Conservation (phyloP, 2,888 invertebrate genomes). For the Agrochola macilenta region DNA sequence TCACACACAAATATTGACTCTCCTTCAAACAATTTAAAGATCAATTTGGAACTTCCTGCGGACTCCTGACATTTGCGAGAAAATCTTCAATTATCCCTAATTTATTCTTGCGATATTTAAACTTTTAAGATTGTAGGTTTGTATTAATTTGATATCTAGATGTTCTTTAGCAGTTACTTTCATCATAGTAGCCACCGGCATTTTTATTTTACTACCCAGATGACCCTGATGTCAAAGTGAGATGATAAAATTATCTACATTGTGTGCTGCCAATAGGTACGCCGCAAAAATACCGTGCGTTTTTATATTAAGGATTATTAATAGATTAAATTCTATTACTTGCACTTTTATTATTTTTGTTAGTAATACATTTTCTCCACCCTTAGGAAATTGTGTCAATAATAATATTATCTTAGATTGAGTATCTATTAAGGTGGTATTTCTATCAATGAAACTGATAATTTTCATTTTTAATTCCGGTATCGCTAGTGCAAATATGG, state of each 20-base stretch:
- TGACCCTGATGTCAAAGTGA: conserved; percentile 67
- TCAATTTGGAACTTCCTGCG: conserved; percentile 60
- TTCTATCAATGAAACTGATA: conserved; percentile 19
- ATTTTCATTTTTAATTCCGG: conserved; percentile 41
- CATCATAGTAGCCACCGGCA: conserved; percentile 48
- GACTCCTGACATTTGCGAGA: conserved; percentile 47
- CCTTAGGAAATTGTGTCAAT: not conserved
- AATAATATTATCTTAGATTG: not conserved
- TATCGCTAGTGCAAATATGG: conserved; percentile 52
- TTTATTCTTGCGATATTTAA: conserved; percentile 35
- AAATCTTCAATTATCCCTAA: conserved; percentile 33
- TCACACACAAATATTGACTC: conserved; percentile 73
- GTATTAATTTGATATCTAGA: conserved; percentile 43
- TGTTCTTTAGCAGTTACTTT: conserved; percentile 55
- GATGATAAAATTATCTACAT: conserved; percentile 67
- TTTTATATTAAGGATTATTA: conserved; percentile 29
- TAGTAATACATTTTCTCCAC: not conserved
- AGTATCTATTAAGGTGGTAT: conserved; percentile 1
- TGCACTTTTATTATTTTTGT: not conserved
- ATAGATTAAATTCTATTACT: conserved; percentile 7
- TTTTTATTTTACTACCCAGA: conserved; percentile 63
- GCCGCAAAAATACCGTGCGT: conserved; percentile 54
- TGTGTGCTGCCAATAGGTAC: conserved; percentile 62
- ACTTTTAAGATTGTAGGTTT: conserved; percentile 27
- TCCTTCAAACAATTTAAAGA: conserved; percentile 67